Conservation (phyloP, 2,113 vertebrate genomes). For the Isichthys henryi region DNA sequence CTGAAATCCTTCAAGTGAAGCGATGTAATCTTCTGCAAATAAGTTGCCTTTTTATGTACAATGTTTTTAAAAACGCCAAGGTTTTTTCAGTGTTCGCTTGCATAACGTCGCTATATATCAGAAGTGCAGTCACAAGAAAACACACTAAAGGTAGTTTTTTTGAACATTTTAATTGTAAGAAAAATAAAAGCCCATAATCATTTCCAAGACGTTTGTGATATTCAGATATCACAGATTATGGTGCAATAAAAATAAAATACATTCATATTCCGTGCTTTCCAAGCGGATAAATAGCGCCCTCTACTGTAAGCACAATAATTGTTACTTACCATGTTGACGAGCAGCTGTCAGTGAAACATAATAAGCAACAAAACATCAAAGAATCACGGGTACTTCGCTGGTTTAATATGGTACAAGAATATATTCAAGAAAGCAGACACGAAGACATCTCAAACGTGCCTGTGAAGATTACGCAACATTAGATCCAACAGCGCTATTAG, state of each 20-base stretch:
- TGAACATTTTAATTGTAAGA: slow-evolving; percentile 1
- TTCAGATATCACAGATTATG: neutral
- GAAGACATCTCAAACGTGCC: neutral
- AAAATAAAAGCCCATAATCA: neutral
- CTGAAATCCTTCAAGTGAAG: neutral
- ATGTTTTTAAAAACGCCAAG: neutral
- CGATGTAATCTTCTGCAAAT: neutral
- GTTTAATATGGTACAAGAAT: neutral
- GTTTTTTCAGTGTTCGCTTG: neutral
- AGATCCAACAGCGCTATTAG: neutral
- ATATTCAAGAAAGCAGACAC: neutral
- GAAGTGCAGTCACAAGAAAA: neutral
- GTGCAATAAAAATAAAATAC: neutral
- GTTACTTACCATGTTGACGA: neutral
- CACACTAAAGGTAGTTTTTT: neutral
- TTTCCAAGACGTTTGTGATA: no score
- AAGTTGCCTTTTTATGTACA: neutral
- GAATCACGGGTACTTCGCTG: neutral
- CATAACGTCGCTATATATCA: neutral
- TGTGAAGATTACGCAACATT: neutral
- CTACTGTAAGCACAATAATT: neutral
- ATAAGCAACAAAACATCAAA: neutral
- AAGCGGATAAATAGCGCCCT: slow-evolving; percentile 7
- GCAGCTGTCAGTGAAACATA: slow-evolving; percentile 12
- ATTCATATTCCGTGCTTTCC: slow-evolving; percentile 1